Percentiles rank a stretch among this genome's conserved stretches.
These are phyloP conservation scores for Piprites chloris DNA, from an alignment of 2,113 vertebrate genomes.

Conservation along the genomic window DNA sequence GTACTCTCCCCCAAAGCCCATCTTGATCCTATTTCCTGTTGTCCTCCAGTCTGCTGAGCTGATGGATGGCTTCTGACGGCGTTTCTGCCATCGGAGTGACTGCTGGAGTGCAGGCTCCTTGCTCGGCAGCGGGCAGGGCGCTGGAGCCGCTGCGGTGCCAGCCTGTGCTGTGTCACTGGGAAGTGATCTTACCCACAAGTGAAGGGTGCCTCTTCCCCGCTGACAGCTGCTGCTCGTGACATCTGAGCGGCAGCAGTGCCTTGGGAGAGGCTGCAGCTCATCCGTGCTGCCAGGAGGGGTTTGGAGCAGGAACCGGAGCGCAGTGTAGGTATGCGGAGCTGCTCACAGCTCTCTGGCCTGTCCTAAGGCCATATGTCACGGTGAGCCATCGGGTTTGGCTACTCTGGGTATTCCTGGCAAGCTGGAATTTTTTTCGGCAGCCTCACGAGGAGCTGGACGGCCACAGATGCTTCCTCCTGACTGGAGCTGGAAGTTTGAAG, in stretches of 20 bases:
- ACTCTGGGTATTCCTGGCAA: background rate
- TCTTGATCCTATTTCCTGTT: background rate
- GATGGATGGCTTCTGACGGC: background rate
- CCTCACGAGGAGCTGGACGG: background rate
- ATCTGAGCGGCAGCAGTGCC: background rate
- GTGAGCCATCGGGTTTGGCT: background rate
- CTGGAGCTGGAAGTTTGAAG: constrained; percentile 57
- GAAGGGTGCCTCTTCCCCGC: background rate
- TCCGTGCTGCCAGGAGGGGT: background rate
- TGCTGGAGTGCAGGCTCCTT: background rate
- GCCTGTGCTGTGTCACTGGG: background rate
- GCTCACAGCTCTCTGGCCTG: background rate
- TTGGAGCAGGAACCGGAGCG: background rate
- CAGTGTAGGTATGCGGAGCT: background rate
- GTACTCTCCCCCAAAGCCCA: background rate
- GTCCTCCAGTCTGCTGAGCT: background rate
- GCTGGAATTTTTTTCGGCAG: background rate
- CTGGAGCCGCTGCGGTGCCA: background rate
- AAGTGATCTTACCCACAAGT: background rate
- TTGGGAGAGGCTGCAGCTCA: background rate
- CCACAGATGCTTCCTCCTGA: constrained; percentile 39
- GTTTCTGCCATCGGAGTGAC: background rate
- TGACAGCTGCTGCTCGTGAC: background rate
- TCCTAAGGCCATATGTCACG: background rate
- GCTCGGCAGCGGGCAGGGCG: rapidly evolving